A percentile compares a stretch with the other conserved stretches of the same genome.
Conservation (phyloP, 2,888 invertebrate species). For the Orgyia antiqua region DNA sequence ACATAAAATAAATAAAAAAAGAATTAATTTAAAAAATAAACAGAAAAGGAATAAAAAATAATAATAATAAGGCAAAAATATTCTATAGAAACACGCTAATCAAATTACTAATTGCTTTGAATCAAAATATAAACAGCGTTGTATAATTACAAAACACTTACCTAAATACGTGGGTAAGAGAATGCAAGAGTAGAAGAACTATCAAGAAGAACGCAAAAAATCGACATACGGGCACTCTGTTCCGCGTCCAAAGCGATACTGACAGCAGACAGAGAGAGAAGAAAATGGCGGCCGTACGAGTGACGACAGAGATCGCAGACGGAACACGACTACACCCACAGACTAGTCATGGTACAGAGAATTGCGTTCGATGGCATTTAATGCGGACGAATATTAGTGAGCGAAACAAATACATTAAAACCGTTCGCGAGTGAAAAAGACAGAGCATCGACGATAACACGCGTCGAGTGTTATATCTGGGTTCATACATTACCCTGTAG, state of each 20-base stretch:
- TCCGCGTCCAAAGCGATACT: constrained; percentile 53
- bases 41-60: too few species aligned
- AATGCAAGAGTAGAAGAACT: constrained; percentile 55
- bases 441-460: constrained; percentile 11
- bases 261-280: constrained; percentile 68
- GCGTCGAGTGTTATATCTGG: constrained; percentile 24
- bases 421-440: constrained; percentile 24
- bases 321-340: constrained; percentile 39
- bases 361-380: constrained; percentile 10
- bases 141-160: constrained; percentile 26
- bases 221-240: constrained; percentile 42
- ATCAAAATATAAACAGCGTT: too few species aligned
- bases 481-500: constrained; percentile 42
- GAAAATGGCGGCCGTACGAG: constrained; percentile 62
- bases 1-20: too few species aligned
- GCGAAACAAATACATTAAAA: constrained; percentile 23
- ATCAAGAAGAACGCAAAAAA: constrained; percentile 48
- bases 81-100: too few species aligned
- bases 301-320: constrained; percentile 43
- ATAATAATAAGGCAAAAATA: too few species aligned
- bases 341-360: constrained; percentile 35
- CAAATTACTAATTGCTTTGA: too few species aligned
- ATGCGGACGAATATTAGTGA: constrained; percentile 20
- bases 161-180: constrained; percentile 29
- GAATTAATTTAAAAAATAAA: too few species aligned